Percentiles rank a stretch among this genome's conserved stretches.
Conservation (phyloP, 2,113 vertebrate species). For the Paraplagusia blochii region DNA sequence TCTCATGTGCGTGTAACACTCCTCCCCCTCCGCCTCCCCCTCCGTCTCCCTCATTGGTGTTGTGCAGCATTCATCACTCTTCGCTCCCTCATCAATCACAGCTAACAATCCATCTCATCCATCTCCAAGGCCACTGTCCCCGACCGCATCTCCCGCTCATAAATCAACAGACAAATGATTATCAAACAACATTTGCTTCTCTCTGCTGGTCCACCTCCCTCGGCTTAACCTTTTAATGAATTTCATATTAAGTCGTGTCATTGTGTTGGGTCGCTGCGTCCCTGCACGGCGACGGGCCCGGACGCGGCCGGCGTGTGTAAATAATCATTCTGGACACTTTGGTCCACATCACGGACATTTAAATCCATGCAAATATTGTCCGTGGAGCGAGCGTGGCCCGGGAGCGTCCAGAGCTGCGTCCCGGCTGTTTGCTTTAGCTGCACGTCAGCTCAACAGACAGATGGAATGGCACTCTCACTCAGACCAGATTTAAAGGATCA, state of each 20-base stretch:
- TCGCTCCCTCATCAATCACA: constrained; percentile 53
- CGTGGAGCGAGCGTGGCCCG: no score
- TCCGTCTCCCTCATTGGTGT: constrained; percentile 12
- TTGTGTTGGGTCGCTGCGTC: no score
- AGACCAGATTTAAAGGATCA: constrained; percentile 56
- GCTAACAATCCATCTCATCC: constrained; percentile 40
- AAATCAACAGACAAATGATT: constrained; percentile 49
- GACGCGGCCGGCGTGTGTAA: no score
- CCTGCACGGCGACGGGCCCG: no score
- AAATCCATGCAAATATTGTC: neutral
- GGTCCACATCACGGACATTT: neutral
- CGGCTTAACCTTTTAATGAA: constrained; percentile 3
- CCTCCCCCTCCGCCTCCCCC: neutral
- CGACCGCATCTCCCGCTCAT: constrained; percentile 35
- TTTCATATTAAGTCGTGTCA: neutral
- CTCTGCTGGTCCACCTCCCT: neutral
- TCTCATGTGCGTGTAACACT: neutral
- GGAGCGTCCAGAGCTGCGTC: neutral
- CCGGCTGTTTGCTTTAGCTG: constrained; percentile 19
- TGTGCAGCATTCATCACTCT: constrained; percentile 27
- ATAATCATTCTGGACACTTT: no score
- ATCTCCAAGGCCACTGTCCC: constrained; percentile 39
- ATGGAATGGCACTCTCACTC: constrained; percentile 55
- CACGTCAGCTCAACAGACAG: constrained; percentile 21
- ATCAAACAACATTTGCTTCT: constrained; percentile 31